Evolutionary conservation across 2,888 invertebrate genomes (phyloP), one percentile per base, ranked within the genome.

Genomic region (Exocentrus adspersus): DNA sequence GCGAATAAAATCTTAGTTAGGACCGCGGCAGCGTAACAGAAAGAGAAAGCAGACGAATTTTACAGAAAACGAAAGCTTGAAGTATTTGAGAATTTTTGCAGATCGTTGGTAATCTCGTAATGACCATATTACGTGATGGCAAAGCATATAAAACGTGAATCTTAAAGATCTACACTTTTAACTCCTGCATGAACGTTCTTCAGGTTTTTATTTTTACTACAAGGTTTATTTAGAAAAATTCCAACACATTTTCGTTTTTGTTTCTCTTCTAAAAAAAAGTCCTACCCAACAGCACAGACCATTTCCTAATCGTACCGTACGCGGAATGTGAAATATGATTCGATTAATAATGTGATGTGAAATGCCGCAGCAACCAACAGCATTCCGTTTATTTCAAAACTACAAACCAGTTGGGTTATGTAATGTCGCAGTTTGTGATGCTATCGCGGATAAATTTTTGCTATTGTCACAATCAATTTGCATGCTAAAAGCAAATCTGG

Each of bases 61-160:
- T 45, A 28, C 54, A 43, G 54, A 54, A 54, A 54, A 54, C 28
- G 54, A 54, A 54, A 54, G 54, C 43, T 30, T n/a, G n/a, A 14
- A 43, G 28, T 24, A 28, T 43, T 45, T 53, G 9, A 41, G 20
- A 53, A 53, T n/a, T 20, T 41, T 41, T 16, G 16, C n/a, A 17
- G n/a, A 2, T 53, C 12, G 52, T 17, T 14, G 28, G 14, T 28
- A 14, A 28, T 28, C 28, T 48, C 28, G 28, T 17, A 48, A 16
- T 28, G 48, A 20, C 20, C n/a, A n/a, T n/a, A n/a, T n/a, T n/a
- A n/a, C n/a, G n/a, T n/a, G n/a, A n/a, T n/a, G n/a, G n/a, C n/a
- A n/a, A n/a, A n/a, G n/a, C n/a, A n/a, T n/a, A n/a, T n/a, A n/a
- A n/a, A n/a, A n/a, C n/a, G n/a, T n/a, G n/a, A n/a, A n/a, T n/a